Evolutionary conservation across 2,113 vertebrate species (phyloP), one percentile per base, ranked within the genome.

Genomic region (Chaetura pelagica): DNA sequence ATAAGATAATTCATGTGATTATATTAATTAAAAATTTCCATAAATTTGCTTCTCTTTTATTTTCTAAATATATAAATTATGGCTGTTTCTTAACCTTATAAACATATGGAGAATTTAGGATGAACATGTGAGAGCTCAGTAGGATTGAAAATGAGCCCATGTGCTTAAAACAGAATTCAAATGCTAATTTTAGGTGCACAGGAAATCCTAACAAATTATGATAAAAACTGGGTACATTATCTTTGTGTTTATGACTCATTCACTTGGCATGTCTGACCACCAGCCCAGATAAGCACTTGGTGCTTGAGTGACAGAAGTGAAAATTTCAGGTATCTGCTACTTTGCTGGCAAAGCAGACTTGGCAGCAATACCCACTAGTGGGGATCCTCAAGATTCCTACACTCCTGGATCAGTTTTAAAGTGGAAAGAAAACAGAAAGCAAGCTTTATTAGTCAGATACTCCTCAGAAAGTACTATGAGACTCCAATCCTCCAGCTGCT

Each of bases 91-190:
- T 93, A 74, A 12, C 16, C 19, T 73, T 4, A 3, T 85, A 52
- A 76, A 76, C 5, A 62, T 17, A 48, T 2, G 35, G 23, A 58
- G 34, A 78, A 52, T 63, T 77, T 84, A 63, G 89, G 12, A 58
- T n/a, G 29, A 94, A 58, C 59, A 89, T 69, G 89, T 48, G 77
- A 75, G 32, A 87, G 48, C 38, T 79, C 87, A 87, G 66, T 38
- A 79, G 74, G 91, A 75, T 11, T 87, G 64, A 89, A 84, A 90
- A 71, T 23, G 11, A 85, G 5, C 6, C 38, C 35, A 24, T 38
- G 35, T 48, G n/a, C 5, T 80, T 76, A 87, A 68, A 91, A 42
- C 20, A 81, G 77, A 84, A 84, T n/a, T 84, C 48, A 44, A 81
- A 64, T 30, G 23, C 20, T 91, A 79, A 79, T 87, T 91, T 93